Conservation (phyloP, 2,797 vertebrate genomes). For the Delichon dasypus region DNA sequence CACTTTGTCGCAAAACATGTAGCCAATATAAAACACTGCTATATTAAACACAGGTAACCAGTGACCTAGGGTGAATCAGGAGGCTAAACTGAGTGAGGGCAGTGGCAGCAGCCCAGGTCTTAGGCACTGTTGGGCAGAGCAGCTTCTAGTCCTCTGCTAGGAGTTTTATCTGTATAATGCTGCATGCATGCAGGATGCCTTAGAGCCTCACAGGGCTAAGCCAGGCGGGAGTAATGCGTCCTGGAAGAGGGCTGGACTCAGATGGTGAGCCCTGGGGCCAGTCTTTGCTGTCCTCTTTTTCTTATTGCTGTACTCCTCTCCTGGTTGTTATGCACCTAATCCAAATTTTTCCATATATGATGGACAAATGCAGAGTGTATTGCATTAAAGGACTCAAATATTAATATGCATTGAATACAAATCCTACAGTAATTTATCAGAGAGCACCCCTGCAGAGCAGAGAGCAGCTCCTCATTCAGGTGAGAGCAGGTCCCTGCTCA, state of each 20-base stretch:
- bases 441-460: neutral
- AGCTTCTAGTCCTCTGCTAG: neutral
- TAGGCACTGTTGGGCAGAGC: neutral
- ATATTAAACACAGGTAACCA: neutral
- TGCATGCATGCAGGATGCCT: too few species aligned
- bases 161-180: neutral
- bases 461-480: accelerated
- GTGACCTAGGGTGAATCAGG: neutral
- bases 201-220: neutral
- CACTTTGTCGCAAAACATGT: neutral
- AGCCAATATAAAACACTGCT: neutral
- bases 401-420: neutral
- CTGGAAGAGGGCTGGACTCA: neutral
- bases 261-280: neutral
- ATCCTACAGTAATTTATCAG: neutral
- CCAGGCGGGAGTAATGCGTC: neutral
- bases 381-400: neutral
- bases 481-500: neutral
- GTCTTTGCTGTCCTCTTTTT: neutral
- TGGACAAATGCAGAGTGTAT: neutral
- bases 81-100: neutral
- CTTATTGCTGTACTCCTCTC: neutral
- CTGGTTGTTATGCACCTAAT: neutral
- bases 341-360: neutral
- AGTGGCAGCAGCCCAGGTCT: neutral